A percentile compares a stretch with the other conserved stretches of the same genome.
phyloP scores from a whole-genome alignment of 2,888 invertebrate genomes.

The Dryobota labecula region DNA sequence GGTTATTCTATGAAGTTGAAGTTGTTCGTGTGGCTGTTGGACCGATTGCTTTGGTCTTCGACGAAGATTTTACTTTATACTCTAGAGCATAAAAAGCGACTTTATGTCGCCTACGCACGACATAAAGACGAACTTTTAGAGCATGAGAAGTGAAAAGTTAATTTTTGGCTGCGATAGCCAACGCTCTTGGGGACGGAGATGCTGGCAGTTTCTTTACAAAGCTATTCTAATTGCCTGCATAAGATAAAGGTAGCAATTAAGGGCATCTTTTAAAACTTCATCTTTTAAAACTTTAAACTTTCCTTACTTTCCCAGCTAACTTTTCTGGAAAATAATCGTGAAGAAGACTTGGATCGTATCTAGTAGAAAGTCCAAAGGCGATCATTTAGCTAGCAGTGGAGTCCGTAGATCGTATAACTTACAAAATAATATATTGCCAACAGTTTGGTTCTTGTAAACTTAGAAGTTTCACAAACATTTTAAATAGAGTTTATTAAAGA shows the following conservation, averaged over 20 bases:
- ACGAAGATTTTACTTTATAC: no score
- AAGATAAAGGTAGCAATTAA: constrained; percentile 25
- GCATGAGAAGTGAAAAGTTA: background rate
- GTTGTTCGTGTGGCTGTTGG: no score
- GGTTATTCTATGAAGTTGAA: no score
- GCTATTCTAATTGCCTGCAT: constrained; percentile 6
- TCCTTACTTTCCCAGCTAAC: background rate
- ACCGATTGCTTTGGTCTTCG: no score
- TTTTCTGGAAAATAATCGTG: constrained; percentile 15
- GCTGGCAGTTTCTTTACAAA: background rate
- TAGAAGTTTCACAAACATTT: constrained; percentile 37
- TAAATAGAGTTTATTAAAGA: constrained; percentile 26
- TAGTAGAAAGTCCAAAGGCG: constrained; percentile 41
- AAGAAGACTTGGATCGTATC: constrained; percentile 30
- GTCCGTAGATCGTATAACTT: constrained; percentile 11
- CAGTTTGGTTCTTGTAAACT: constrained; percentile 22
- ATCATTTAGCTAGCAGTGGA: constrained; percentile 37
- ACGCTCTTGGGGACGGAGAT: background rate
- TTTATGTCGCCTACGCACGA: no score
- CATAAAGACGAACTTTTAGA: no score
- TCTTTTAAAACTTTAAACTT: constrained; percentile 12
- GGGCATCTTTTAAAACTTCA: constrained; percentile 15
- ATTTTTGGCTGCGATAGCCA: background rate
- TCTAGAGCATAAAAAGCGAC: no score
- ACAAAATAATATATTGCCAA: constrained; percentile 43